Evolutionary conservation across 1,140 invertebrate genomes (phyloP).

Genomic region (Latrodectus geometricus): DNA sequence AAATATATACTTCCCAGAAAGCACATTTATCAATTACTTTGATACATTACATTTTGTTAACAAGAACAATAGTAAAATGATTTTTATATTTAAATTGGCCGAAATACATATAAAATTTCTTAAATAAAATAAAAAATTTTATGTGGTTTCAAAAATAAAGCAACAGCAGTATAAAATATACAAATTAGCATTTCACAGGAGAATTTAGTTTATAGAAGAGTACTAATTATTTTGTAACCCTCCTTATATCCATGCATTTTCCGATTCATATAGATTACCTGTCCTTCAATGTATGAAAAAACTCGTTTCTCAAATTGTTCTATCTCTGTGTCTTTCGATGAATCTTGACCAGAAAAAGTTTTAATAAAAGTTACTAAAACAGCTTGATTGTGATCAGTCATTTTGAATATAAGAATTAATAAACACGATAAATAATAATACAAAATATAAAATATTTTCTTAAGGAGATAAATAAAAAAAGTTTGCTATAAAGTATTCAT

Average conservation of each 20-base stretch:
- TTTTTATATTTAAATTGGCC: too few species aligned
- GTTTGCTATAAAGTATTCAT: too few species aligned
- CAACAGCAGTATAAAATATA: background rate
- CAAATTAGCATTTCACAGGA: background rate
- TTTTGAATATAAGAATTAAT: background rate
- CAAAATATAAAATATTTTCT: too few species aligned
- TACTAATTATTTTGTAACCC: too few species aligned
- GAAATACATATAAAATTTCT: background rate
- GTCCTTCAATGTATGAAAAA: slow-evolving; percentile 34
- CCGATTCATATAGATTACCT: background rate
- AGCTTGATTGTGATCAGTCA: background rate
- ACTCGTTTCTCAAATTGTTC: slow-evolving; percentile 14
- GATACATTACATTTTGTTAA: too few species aligned
- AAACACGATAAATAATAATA: too few species aligned
- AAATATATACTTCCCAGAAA: too few species aligned
- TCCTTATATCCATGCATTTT: background rate
- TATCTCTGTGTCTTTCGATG: background rate
- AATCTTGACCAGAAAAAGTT: background rate
- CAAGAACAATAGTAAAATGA: too few species aligned
- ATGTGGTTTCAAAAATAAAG: background rate
- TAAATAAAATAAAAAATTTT: background rate
- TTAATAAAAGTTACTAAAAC: slow-evolving; percentile 13
- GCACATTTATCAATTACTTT: too few species aligned
- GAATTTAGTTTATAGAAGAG: background rate
- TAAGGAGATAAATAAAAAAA: too few species aligned